Conservation (phyloP, 2,888 invertebrate species). For the Sepiola atlantica region DNA sequence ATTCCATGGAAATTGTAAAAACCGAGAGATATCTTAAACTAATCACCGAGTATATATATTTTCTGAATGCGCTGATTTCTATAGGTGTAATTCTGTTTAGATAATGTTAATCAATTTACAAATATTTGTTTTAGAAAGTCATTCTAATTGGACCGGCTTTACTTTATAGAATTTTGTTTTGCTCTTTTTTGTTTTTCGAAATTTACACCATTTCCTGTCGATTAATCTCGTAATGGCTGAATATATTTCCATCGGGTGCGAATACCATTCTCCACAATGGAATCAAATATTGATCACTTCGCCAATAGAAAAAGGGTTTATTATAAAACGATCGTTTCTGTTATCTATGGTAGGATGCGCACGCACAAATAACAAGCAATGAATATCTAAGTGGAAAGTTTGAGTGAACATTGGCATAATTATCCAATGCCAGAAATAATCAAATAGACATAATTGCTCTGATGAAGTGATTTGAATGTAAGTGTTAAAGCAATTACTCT, state of each 20-base stretch:
- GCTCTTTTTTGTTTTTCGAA: not conserved
- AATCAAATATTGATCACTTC: not conserved
- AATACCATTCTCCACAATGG: not conserved
- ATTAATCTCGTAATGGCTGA: not conserved
- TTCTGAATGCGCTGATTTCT: too few species aligned
- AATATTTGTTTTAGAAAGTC: too few species aligned
- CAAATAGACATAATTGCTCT: not conserved
- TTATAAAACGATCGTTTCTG: not conserved
- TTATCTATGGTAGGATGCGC: not conserved
- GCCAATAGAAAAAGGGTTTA: not conserved
- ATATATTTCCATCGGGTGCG: not conserved
- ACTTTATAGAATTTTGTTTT: not conserved
- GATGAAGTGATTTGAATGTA: not conserved
- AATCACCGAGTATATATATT: too few species aligned
- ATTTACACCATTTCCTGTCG: not conserved
- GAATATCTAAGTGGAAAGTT: not conserved
- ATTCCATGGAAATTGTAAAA: too few species aligned
- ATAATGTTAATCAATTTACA: too few species aligned
- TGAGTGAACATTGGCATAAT: not conserved
- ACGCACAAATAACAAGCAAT: not conserved
- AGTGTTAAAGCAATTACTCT: not conserved
- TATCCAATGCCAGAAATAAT: not conserved
- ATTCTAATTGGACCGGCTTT: not conserved
- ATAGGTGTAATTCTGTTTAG: too few species aligned
- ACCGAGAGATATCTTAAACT: too few species aligned